Conservation (phyloP, 2,797 vertebrate genomes). For the Amazonetta brasiliensis region DNA sequence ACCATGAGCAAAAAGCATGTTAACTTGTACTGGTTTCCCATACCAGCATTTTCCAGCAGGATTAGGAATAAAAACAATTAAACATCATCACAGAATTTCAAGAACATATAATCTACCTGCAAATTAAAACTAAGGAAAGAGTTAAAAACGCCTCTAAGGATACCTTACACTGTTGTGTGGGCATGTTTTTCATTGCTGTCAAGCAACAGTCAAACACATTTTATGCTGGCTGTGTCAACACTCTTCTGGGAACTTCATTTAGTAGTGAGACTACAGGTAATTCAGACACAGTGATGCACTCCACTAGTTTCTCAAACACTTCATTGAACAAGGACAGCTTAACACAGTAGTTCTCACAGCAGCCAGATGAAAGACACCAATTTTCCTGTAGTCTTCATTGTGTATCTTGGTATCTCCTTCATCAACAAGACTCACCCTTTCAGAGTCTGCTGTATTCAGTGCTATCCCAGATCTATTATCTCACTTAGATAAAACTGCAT, state of each 20-base stretch:
- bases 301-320: background rate
- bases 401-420: background rate
- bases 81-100: background rate
- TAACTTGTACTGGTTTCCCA: background rate
- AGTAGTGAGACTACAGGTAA: background rate
- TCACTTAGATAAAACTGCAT: background rate
- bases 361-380: background rate
- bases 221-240: background rate
- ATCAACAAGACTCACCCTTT: background rate
- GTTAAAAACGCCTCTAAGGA: background rate
- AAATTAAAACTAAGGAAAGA: background rate
- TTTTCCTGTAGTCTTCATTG: background rate
- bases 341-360: background rate
- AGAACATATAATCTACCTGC: background rate
- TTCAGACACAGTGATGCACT: rapidly evolving
- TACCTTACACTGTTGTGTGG: background rate
- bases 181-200: background rate
- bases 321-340: background rate
- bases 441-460: background rate
- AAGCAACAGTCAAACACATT: background rate
- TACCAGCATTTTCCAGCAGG: background rate
- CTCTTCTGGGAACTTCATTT: background rate
- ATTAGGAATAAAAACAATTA: background rate
- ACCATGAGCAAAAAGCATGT: background rate
- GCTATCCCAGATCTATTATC: background rate